Evolutionary conservation across 2,888 invertebrate species (phyloP).

Genomic region (Anoncus sp.): DNA sequence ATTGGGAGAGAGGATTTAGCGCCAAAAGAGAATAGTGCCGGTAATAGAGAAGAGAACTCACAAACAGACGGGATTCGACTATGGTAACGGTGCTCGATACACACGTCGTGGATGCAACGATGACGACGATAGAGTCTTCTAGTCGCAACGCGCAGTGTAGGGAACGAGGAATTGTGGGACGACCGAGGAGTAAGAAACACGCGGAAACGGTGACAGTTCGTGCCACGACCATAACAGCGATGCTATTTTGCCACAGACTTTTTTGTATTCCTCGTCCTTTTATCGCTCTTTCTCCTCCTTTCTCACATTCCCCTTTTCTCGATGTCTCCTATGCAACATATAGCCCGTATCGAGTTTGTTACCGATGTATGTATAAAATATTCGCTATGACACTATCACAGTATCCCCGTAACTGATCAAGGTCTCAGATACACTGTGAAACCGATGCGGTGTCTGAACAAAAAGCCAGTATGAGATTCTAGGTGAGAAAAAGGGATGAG

Average conservation of each 20-base stretch:
- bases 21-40: conserved; percentile 42
- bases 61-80: conserved; percentile 32
- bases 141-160: conserved; percentile 46
- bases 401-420: conserved; percentile 75
- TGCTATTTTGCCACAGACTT: conserved; percentile 79
- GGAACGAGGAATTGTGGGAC: conserved; percentile 66
- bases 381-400: conserved; percentile 64
- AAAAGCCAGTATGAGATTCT: conserved; percentile 70
- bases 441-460: conserved; percentile 63
- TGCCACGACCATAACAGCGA: conserved; percentile 80
- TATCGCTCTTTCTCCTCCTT: conserved; percentile 51
- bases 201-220: conserved; percentile 82
- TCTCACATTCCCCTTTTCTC: conserved; percentile 50
- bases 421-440: conserved; percentile 73
- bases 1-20: conserved; percentile 36
- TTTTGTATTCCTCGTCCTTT: conserved; percentile 62
- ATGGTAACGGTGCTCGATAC: conserved; percentile 30
- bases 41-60: conserved; percentile 37
- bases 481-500: conserved; percentile 53
- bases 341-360: conserved; percentile 35
- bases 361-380: conserved; percentile 57
- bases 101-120: conserved; percentile 56
- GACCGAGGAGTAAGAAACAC: conserved; percentile 77
- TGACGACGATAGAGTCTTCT: conserved; percentile 63
- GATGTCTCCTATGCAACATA: conserved; percentile 39